These are phyloP conservation scores for Tachina lurida DNA, from an alignment of 2,888 invertebrate species.

Conservation along the genomic window DNA sequence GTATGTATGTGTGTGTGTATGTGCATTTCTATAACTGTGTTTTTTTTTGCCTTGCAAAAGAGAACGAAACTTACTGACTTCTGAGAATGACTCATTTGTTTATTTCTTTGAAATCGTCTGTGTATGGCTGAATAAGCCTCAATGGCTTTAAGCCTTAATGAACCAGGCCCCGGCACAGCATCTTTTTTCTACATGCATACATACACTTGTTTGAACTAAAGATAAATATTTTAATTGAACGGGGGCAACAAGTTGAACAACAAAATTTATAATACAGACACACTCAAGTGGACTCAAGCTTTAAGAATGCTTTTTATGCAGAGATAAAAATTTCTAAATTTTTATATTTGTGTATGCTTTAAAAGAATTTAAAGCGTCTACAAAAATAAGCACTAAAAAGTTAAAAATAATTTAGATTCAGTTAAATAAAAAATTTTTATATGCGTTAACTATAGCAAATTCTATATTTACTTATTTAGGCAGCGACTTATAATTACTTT, in stretches of 20 bases:
- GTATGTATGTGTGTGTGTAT: not conserved
- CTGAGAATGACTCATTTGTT: constrained; percentile 41
- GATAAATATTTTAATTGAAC: constrained; percentile 58
- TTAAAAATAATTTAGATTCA: too few relatives aligned
- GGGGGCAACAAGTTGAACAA: constrained; percentile 54
- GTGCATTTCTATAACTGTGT: not conserved
- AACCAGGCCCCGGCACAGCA: constrained; percentile 9
- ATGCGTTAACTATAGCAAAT: too few relatives aligned
- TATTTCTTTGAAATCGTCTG: constrained; percentile 8
- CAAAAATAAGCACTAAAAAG: too few relatives aligned
- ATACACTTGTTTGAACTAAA: constrained; percentile 16
- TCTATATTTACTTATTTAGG: too few relatives aligned
- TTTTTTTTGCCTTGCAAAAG: not conserved
- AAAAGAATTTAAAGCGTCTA: too few relatives aligned
- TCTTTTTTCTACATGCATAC: constrained; percentile 2
- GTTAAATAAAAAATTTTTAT: too few relatives aligned
- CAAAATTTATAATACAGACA: constrained; percentile 34
- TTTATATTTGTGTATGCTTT: not conserved
- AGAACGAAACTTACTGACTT: constrained; percentile 1
- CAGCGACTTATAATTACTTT: too few relatives aligned
- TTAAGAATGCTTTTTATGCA: not conserved
- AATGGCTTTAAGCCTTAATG: constrained; percentile 26
- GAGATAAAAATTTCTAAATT: not conserved
- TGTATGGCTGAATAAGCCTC: constrained; percentile 16
- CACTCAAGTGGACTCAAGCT: constrained; percentile 2